Percentiles rank a stretch among this genome's conserved stretches.
phyloP scores from a whole-genome alignment of 2,797 vertebrate genomes.

The Alcedo quadribrachys region DNA sequence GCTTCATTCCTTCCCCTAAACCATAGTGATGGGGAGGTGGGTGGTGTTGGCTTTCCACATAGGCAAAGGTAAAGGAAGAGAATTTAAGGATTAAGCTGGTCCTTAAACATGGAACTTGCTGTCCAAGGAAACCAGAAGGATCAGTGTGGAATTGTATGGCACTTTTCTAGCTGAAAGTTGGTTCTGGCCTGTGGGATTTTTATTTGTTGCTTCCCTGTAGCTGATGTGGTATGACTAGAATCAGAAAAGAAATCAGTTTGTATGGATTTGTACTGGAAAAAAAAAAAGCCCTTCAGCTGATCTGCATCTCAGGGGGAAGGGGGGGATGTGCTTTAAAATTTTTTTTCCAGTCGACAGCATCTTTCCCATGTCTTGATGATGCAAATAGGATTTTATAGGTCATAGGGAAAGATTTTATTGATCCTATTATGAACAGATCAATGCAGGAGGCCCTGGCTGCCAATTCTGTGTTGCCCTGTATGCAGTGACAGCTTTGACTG shows the following conservation, averaged over 20 bases:
- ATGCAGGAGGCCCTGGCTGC: not conserved
- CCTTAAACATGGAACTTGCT: not conserved
- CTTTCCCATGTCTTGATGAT: not conserved
- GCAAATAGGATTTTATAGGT: not conserved
- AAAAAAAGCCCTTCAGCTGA: not conserved
- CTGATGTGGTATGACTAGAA: not conserved
- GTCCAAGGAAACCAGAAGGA: not conserved
- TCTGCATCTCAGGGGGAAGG: not conserved
- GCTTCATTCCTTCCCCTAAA: not conserved
- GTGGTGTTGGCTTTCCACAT: not conserved
- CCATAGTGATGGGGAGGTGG: rapidly evolving
- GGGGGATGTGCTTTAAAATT: not conserved
- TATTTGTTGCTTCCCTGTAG: not conserved
- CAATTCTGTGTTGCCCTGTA: not conserved
- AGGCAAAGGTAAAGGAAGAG: not conserved
- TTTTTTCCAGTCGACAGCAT: not conserved
- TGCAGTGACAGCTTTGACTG: slow-evolving; percentile 1
- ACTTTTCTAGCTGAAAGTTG: not conserved
- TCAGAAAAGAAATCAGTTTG: not conserved
- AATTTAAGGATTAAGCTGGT: not conserved
- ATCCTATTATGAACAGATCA: slow-evolving; percentile 52
- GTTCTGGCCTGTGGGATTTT: not conserved
- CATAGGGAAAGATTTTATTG: slow-evolving; percentile 35
- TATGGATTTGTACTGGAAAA: not conserved
- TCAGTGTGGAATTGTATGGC: not conserved